Base-by-base conservation (phyloP, 2,113 vertebrate species). In the Equus przewalskii region DNA sequence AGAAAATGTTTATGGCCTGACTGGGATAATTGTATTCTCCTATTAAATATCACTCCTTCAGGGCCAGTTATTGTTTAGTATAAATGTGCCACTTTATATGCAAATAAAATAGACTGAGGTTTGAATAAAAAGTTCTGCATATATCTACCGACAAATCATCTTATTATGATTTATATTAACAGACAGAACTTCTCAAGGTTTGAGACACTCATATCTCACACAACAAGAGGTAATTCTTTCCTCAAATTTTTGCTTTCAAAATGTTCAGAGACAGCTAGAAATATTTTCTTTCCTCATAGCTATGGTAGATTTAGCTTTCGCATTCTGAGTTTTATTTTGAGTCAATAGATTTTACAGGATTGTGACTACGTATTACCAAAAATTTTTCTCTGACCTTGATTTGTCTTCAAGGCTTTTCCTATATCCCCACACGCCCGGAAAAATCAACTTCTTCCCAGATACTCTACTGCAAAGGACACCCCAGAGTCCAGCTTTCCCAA, bases 61-160 rank as follows among this genome's bases (percentile, higher is more conserved):
- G 98, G 98, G 97, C 95, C 98, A 98, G 98, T 99, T 98, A 99
- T 97, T 98, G 97, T 98, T 98, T 97, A 99, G 98, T 96, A 92
- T 80, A 98, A 99, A 99, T 98, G 98, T 97, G 87, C 97, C 98
- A 98, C 98, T 99, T 99, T 99, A 99, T 98, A 99, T 99, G 98
- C 98, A 99, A 99, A 99, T 98, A 98, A 98, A 99, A 97, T 96
- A 75, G 62, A 89, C 91, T 96, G 89, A 98, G 97, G 98, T 98
- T 97, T 98, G 98, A 98, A 98, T 97, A 96, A 98, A 98, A 98
- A 98, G 96, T 98, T 98, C 36, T 75, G 91, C 89, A 97, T 98
- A 80, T 96, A 98, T 98, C 98, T 98, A 98, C 98, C 98, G 95
- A 98, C 95, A 98, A 98, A 99, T 99, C 97, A 97, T 98, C 97